Base-by-base conservation (phyloP, 2,888 invertebrate species). In the Diplazon laetatorius region DNA sequence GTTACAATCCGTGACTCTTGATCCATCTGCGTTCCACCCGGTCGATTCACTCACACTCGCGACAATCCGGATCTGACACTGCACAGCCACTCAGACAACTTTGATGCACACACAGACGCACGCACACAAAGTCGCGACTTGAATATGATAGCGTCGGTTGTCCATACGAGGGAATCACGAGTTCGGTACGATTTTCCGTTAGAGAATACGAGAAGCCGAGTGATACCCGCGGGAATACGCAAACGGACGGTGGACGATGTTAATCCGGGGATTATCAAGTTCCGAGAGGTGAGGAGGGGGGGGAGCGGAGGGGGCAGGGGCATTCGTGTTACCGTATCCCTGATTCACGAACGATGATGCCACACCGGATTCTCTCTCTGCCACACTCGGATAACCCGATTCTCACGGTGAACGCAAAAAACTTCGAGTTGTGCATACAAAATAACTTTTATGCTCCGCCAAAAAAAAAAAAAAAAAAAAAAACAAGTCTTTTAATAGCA, bases 201-300 rank as follows among this genome's bases (percentile, higher is more conserved):
- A 16, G 35, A 59, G 63, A 20, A 65, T 46, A 46, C 46, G 68
- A 44, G 68, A 52, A 60, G 44, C 35, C 52, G 25, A 46, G 57
- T 22, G 60, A 63, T 16, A 39, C 39, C 46, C 68, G 9, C 44
- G 68, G 68, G 77, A 68, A 77, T 72, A 72, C 52, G 66, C 42
- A 57, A 46, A 48, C 62, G 62, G 72, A 62, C 62, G 52, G 44
- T 72, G 77, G 55, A 72, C 68, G 55, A 72, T 72, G 68, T 60
- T 77, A 72, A 77, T 77, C 77, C 77, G 20, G 62, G 72, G 77
- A 77, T 77, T 77, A 77, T 77, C 72, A 77, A 77, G 68, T 77
- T 77, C 66, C 76, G 66, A 55, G 52, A n/a, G n/a, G n/a, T n/a
- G n/a, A n/a, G n/a, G n/a, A n/a, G n/a, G n/a, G n/a, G n/a, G n/a